These are phyloP conservation scores for Pseudococcus viburni DNA, from an alignment of 2,888 invertebrate genomes.

Conservation along the genomic window DNA sequence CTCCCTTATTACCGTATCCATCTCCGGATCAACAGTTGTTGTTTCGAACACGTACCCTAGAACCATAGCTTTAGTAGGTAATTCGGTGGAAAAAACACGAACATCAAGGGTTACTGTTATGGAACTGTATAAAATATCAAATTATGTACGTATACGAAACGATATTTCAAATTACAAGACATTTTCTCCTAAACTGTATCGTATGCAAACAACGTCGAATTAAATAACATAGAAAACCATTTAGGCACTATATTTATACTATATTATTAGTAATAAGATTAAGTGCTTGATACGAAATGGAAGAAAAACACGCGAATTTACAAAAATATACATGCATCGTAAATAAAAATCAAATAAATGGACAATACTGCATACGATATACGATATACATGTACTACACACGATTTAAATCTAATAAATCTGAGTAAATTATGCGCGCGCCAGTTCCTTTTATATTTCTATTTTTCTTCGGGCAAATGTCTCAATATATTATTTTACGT, in stretches of 20 bases:
- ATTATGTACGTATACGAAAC: slow-evolving; percentile 13
- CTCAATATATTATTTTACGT: slow-evolving; percentile 49
- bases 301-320: slow-evolving; percentile 48
- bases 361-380: slow-evolving; percentile 3
- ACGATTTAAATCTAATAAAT: slow-evolving; percentile 54
- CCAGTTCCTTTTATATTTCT: slow-evolving; percentile 40
- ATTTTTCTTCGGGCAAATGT: slow-evolving; percentile 50
- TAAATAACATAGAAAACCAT: slow-evolving; percentile 52
- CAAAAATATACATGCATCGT: slow-evolving; percentile 45
- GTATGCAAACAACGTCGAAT: slow-evolving; percentile 12
- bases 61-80: too few species aligned
- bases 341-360: slow-evolving; percentile 55
- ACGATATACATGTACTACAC: slow-evolving; percentile 8
- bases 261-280: slow-evolving; percentile 46
- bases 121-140: not conserved
- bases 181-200: not conserved
- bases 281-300: slow-evolving; percentile 29
- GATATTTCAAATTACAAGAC: slow-evolving; percentile 26
- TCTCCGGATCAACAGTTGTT: too few species aligned
- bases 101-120: slow-evolving; percentile 4
- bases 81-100: not conserved
- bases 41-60: too few species aligned
- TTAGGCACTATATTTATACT: slow-evolving; percentile 34
- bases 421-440: slow-evolving; percentile 45
- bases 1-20: too few species aligned